Conservation (phyloP, 2,797 vertebrate species). For the Mormyrus proboscirostris region DNA sequence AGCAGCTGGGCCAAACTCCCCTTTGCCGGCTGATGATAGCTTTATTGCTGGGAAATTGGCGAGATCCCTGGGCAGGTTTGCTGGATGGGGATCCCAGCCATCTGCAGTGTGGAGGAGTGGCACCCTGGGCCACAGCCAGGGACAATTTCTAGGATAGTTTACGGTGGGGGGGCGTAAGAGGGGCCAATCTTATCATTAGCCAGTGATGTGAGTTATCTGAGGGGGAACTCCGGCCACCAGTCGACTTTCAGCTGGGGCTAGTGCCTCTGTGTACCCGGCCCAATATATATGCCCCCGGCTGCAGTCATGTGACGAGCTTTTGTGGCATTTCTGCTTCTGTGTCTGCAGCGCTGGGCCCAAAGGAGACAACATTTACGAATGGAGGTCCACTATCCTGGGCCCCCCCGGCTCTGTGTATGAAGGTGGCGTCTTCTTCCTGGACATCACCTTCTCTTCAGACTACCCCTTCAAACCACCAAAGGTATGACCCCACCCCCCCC, state of each 20-base stretch:
- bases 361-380: conserved; percentile 79
- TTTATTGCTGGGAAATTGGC: background rate
- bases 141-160: background rate
- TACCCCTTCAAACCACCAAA: conserved; percentile 82
- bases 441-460: conserved; percentile 80
- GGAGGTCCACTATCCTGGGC: conserved; percentile 77
- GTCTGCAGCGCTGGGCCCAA: conserved; percentile 69
- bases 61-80: background rate
- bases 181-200: background rate
- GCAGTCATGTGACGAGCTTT: background rate
- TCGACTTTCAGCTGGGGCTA: background rate
- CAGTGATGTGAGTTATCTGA: background rate
- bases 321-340: conserved; percentile 26
- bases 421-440: conserved; percentile 77
- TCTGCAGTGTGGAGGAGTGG: background rate
- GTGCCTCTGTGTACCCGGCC: background rate
- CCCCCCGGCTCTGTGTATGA: conserved; percentile 77
- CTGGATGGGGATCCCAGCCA: background rate
- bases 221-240: background rate
- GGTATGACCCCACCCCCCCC: conserved; percentile 50
- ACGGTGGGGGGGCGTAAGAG: background rate
- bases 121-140: background rate
- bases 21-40: background rate
- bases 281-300: background rate
- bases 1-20: background rate